phyloP scores from a whole-genome alignment of 2,113 vertebrate genomes.

The Tenebrosternarchus preto region DNA sequence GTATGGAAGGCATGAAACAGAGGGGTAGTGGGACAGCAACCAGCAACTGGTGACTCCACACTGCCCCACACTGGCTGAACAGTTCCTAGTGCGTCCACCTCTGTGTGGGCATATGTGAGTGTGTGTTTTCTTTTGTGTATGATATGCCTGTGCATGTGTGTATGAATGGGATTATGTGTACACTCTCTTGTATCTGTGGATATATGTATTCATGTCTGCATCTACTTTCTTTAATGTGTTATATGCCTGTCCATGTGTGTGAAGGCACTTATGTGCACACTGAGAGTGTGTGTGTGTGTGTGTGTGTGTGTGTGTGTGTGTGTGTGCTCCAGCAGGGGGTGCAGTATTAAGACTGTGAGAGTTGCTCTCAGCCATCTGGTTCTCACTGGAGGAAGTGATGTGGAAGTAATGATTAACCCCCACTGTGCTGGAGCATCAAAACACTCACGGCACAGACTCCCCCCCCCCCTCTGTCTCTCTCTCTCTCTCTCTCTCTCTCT shows the following conservation, averaged over 20 bases:
- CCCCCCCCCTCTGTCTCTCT: background rate
- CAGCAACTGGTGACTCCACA: too few relatives aligned
- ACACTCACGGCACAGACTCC: background rate
- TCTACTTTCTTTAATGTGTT: conserved; percentile 7
- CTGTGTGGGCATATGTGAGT: conserved; percentile 44
- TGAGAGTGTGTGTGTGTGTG: conserved; percentile 46
- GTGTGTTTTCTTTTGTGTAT: conserved; percentile 15
- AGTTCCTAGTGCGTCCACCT: too few relatives aligned
- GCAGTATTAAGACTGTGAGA: conserved; percentile 65
- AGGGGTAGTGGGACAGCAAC: too few relatives aligned
- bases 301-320: conserved; percentile 51
- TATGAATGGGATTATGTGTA: conserved; percentile 40
- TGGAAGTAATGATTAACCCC: conserved; percentile 69
- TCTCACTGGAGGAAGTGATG: conserved; percentile 66
- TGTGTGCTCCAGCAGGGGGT: conserved; percentile 68
- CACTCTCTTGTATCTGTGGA: conserved; percentile 5
- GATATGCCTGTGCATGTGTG: conserved; percentile 4
- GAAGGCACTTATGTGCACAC: conserved; percentile 9
- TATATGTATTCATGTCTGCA: conserved; percentile 38
- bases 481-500: background rate
- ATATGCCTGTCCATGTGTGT: conserved; percentile 15
- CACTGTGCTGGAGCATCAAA: conserved; percentile 45
- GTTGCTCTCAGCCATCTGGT: conserved; percentile 77
- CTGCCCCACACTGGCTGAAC: too few relatives aligned
- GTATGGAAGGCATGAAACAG: too few relatives aligned